Conservation (phyloP, 2,113 vertebrate genomes). For the Pangasianodon gigas region DNA sequence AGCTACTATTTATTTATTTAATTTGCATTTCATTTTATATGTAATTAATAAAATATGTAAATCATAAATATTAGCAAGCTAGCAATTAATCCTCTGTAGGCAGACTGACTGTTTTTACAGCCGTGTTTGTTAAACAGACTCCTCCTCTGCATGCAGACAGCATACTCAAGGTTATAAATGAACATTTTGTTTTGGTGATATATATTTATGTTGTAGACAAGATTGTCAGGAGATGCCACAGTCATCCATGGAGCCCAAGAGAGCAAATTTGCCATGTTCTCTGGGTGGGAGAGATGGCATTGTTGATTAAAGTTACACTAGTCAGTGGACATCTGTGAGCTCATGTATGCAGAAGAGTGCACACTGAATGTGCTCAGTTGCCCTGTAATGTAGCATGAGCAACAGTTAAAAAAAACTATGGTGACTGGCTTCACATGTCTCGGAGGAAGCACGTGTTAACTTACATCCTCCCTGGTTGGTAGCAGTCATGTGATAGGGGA, state of each 20-base stretch:
- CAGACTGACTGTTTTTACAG: background rate
- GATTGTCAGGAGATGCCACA: background rate
- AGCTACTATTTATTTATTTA: background rate
- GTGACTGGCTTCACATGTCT: background rate
- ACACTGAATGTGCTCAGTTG: background rate
- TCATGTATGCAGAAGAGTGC: background rate
- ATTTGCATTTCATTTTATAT: background rate
- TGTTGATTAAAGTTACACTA: background rate
- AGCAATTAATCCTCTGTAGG: background rate
- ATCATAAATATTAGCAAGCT: background rate
- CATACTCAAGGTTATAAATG: background rate
- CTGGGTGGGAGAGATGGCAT: background rate
- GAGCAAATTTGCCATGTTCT: background rate
- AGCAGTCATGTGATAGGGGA: background rate
- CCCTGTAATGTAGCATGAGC: background rate
- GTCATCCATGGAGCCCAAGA: background rate
- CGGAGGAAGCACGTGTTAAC: background rate
- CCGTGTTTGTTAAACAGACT: background rate
- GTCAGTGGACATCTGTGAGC: background rate
- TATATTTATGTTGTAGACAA: background rate
- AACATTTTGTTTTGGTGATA: background rate
- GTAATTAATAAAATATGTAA: background rate
- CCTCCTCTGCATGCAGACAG: background rate
- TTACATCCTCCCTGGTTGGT: background rate
- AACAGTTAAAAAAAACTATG: background rate